Evolutionary conservation across 1,140 invertebrate genomes (phyloP).

Genomic region (Muscidifurax raptorellus): DNA sequence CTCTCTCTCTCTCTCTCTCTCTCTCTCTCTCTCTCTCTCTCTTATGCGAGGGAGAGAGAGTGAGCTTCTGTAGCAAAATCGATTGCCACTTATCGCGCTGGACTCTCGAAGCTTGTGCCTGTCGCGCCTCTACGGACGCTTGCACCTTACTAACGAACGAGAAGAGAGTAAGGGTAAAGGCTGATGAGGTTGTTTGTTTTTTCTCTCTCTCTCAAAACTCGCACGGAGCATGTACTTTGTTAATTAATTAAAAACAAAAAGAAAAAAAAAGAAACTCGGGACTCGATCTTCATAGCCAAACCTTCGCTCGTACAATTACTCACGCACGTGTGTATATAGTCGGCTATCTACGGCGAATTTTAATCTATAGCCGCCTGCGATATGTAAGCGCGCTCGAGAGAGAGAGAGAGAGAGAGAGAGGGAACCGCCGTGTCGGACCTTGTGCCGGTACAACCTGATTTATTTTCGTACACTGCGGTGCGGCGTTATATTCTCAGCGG

Average conservation of each 20-base stretch:
- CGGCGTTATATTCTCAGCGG: conserved; percentile 52
- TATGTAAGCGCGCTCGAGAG: neutral
- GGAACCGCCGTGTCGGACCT: conserved; percentile 12
- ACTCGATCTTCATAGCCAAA: no score
- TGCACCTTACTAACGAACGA: neutral
- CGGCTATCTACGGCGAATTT: neutral
- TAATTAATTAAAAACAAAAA: no score
- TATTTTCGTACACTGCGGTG: conserved; percentile 60
- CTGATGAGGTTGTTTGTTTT: neutral
- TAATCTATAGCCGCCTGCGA: neutral
- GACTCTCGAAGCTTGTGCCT: neutral
- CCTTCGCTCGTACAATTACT: no score
- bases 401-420: neutral
- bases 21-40: neutral
- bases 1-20: neutral
- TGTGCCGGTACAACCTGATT: conserved; percentile 57
- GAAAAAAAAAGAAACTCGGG: neutral
- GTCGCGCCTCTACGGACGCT: neutral
- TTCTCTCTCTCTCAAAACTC: neutral
- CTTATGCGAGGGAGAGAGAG: neutral
- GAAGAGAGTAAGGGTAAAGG: neutral
- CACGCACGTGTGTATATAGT: neutral
- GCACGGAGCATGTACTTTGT: neutral
- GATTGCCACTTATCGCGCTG: conserved; percentile 27
- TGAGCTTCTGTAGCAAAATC: conserved; percentile 16